Conservation (phyloP, 2,888 invertebrate species). For the Andrena trimmerana region DNA sequence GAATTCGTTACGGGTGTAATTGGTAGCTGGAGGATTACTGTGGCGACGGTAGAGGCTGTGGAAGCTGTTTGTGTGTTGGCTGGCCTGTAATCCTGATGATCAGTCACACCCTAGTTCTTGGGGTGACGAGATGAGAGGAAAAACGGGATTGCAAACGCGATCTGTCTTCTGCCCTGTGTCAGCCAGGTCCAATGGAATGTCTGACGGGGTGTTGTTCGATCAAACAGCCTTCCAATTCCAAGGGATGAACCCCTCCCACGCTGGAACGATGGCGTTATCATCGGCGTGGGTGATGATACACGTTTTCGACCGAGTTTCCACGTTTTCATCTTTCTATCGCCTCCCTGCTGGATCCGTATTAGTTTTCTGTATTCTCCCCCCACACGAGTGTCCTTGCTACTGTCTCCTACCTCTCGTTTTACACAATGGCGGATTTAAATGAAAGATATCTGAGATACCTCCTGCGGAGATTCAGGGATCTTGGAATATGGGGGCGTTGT, state of each 20-base stretch:
- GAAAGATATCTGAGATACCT: neutral
- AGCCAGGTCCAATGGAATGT: neutral
- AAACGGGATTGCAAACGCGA: neutral
- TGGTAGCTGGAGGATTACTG: no score
- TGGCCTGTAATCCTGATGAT: no score
- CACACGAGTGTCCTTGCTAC: no score
- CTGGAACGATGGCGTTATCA: neutral
- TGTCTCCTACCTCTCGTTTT: neutral
- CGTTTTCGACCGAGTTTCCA: neutral
- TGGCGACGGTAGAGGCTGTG: no score
- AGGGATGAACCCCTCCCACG: neutral
- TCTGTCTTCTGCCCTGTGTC: neutral
- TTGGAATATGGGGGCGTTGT: neutral
- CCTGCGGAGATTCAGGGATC: neutral
- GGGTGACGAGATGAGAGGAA: neutral
- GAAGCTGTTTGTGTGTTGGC: no score
- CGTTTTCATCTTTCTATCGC: neutral
- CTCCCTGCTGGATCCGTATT: neutral
- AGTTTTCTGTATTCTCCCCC: neutral
- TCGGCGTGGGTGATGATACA: neutral
- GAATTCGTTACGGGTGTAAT: no score
- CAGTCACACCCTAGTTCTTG: no score
- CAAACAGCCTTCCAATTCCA: conserved; percentile 7
- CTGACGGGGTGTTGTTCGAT: neutral
- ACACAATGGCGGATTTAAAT: conserved; percentile 5